Evolutionary conservation across 2,113 vertebrate genomes (phyloP).

Genomic region (Vombatus ursinus): DNA sequence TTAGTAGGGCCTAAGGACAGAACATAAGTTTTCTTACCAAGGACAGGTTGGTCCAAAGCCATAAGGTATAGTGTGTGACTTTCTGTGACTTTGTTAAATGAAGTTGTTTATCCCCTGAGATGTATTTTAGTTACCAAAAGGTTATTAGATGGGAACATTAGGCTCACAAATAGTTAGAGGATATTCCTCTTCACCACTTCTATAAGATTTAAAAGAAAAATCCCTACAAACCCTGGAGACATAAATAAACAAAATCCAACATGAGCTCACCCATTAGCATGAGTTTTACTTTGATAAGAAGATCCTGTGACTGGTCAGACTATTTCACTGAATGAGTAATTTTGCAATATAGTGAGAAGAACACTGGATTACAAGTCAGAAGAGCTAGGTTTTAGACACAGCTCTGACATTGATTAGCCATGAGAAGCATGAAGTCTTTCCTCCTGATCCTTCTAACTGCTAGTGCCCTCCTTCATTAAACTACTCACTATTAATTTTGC

Average conservation of each 20-base stretch:
- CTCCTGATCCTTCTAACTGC: not conserved
- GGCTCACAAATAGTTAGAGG: not conserved
- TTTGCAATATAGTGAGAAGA: not conserved
- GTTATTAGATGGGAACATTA: not conserved
- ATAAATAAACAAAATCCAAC: not conserved
- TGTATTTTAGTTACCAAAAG: not conserved
- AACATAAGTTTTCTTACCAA: not conserved
- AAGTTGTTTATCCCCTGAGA: not conserved
- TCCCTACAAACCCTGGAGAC: not conserved
- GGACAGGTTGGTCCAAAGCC: not conserved
- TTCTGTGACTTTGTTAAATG: constrained; percentile 11
- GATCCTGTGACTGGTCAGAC: not conserved
- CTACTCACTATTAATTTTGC: not conserved
- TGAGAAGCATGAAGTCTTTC: not conserved
- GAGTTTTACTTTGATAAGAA: not conserved
- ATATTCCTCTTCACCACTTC: not conserved
- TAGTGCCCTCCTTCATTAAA: not conserved
- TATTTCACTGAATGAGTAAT: not conserved
- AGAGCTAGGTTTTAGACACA: not conserved
- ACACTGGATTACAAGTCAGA: not conserved
- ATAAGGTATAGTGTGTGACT: not conserved
- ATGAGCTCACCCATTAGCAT: not conserved
- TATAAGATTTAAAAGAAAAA: not conserved
- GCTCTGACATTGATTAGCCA: not conserved
- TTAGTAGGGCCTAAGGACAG: not conserved